These are phyloP conservation scores for Tylochromis polylepis DNA, from an alignment of 2,113 vertebrate genomes.

Conservation along the genomic window DNA sequence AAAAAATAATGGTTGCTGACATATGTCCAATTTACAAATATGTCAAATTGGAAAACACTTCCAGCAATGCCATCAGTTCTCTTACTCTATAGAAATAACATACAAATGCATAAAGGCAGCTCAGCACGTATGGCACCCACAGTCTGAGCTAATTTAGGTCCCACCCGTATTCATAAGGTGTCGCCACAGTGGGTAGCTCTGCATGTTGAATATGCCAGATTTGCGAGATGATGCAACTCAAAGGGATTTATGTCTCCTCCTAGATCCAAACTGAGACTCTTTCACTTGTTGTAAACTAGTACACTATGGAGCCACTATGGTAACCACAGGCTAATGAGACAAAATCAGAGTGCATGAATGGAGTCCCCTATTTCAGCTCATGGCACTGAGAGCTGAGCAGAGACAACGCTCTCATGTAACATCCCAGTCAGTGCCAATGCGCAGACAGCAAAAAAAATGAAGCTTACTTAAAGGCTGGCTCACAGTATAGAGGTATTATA, in stretches of 20 bases:
- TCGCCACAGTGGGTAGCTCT: background rate
- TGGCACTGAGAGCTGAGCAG: constrained; percentile 14
- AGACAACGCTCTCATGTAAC: constrained; percentile 45
- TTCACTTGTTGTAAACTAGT: background rate
- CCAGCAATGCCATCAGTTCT: constrained; percentile 30
- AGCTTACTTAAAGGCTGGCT: background rate
- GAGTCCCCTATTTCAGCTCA: constrained; percentile 39
- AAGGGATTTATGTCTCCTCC: background rate
- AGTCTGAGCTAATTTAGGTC: background rate
- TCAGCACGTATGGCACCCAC: background rate
- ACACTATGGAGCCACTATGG: background rate
- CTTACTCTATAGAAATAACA: constrained; percentile 6
- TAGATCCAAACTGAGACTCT: background rate
- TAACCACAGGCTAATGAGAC: constrained; percentile 29
- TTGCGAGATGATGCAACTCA: background rate
- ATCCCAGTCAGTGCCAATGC: constrained; percentile 33
- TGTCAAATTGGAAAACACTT: constrained; percentile 15
- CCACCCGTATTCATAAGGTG: background rate
- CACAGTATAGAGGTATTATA: constrained; percentile 20
- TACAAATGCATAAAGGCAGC: background rate
- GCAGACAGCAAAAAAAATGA: constrained; percentile 21
- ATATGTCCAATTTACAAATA: constrained; percentile 3
- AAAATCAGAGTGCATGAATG: constrained; percentile 51
- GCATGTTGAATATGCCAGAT: background rate
- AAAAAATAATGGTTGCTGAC: background rate